phyloP scores from a whole-genome alignment of 2,797 vertebrate genomes.

The Podarcis lilfordi region DNA sequence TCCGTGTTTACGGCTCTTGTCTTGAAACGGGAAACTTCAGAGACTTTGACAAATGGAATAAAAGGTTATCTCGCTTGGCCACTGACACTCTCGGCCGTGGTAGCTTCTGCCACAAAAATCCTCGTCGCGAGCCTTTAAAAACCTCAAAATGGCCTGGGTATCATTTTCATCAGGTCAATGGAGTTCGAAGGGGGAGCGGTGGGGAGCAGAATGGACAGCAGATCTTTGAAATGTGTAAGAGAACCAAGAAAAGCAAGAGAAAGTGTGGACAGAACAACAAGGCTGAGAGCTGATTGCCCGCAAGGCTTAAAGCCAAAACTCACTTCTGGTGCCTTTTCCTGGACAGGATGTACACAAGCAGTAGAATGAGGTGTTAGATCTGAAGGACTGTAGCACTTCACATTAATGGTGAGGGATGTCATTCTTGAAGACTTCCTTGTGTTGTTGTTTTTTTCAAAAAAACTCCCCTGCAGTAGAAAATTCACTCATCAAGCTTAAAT shows the following conservation, averaged over 20 bases:
- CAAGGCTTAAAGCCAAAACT: background rate
- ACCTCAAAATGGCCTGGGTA: slow-evolving; percentile 37
- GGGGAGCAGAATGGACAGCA: slow-evolving; percentile 34
- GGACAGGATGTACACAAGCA: too few relatives aligned
- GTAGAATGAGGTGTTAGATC: background rate
- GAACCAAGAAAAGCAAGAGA: background rate
- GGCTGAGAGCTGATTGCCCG: too few relatives aligned
- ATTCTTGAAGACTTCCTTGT: background rate
- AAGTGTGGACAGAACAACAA: slow-evolving; percentile 10
- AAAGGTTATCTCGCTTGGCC: slow-evolving; percentile 66
- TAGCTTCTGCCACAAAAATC: slow-evolving; percentile 37
- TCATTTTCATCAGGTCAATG: slow-evolving; percentile 47
- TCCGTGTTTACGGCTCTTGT: slow-evolving; percentile 65
- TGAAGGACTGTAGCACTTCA: background rate
- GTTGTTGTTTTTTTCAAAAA: background rate
- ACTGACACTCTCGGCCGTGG: slow-evolving; percentile 39
- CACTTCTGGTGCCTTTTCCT: too few relatives aligned
- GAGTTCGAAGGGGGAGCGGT: background rate
- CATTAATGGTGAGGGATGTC: background rate
- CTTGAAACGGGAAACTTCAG: slow-evolving; percentile 63
- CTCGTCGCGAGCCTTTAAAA: slow-evolving; percentile 56
- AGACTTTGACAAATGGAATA: slow-evolving; percentile 69
- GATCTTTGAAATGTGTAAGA: background rate
- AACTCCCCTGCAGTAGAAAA: background rate
- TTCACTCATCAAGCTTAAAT: background rate